These are phyloP conservation scores for Noctua fimbriata DNA, from an alignment of 2,888 invertebrate species.

Conservation along the genomic window DNA sequence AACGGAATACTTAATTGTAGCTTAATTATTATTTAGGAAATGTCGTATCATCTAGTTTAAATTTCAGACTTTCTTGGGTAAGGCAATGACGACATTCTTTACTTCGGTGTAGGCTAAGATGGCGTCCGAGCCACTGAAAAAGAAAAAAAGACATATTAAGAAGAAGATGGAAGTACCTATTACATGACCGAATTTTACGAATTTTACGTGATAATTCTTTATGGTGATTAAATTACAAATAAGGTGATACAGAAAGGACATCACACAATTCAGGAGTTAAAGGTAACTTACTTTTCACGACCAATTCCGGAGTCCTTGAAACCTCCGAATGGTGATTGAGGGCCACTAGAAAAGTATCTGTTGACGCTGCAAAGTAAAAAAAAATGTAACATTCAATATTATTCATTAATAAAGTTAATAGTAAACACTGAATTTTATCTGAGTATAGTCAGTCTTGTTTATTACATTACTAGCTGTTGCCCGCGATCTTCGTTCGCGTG, in stretches of 20 bases:
- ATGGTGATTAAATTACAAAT: not conserved
- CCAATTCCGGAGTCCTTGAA: constrained; percentile 96
- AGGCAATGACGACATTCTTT: constrained; percentile 92
- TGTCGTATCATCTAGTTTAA: not conserved
- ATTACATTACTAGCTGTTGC: not conserved
- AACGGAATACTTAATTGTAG: not conserved
- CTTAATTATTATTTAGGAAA: constrained; percentile 4
- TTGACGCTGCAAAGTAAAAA: constrained; percentile 78
- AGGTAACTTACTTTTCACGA: constrained; percentile 78
- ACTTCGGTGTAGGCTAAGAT: constrained; percentile 93
- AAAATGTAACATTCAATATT: not conserved
- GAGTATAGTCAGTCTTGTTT: not conserved
- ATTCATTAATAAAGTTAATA: not conserved
- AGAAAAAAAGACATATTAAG: not conserved
- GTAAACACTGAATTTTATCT: not conserved
- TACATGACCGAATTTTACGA: not conserved
- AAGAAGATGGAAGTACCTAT: not conserved
- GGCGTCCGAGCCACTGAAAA: constrained; percentile 92
- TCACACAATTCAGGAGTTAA: not conserved
- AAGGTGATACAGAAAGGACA: no score
- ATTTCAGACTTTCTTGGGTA: constrained; percentile 78
- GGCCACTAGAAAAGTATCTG: constrained; percentile 90
- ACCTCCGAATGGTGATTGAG: constrained; percentile 96
- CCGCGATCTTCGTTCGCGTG: no score
- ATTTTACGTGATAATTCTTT: not conserved